phyloP scores from a whole-genome alignment of 2,888 invertebrate species.

The Meta bourneti region DNA sequence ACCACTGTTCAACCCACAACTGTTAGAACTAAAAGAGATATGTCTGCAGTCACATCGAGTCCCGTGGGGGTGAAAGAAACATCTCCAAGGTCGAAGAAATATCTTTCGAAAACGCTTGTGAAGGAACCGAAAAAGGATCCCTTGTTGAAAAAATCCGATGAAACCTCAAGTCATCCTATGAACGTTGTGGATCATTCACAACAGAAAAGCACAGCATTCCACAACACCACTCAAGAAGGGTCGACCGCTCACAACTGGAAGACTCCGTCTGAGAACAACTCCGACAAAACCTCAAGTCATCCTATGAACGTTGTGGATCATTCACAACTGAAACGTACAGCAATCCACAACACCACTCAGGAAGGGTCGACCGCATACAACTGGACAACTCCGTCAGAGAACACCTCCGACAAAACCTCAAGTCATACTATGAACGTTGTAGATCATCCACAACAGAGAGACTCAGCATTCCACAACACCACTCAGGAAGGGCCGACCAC shows the following conservation, averaged over 20 bases:
- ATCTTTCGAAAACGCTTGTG: no score
- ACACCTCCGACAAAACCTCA: not conserved
- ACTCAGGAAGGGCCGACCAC: not conserved
- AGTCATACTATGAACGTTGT: not conserved
- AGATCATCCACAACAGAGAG: not conserved
- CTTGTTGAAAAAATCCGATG: not conserved
- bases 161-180: not conserved
- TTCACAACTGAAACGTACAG: not conserved
- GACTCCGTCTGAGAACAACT: not conserved
- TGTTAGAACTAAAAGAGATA: not conserved
- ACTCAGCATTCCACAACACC: not conserved
- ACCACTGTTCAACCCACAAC: not conserved
- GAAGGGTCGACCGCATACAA: not conserved
- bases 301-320: not conserved
- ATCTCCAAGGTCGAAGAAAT: not conserved
- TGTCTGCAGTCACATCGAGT: not conserved
- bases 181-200: not conserved
- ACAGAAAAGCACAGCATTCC: no score
- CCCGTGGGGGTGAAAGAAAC: not conserved
- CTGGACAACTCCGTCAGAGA: not conserved
- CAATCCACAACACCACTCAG: not conserved
- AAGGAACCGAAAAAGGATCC: no score
- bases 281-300: not conserved
- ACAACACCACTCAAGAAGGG: not conserved
- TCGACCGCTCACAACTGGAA: not conserved